Conservation (phyloP, 2,113 vertebrate species). For the Dipodomys ordii region DNA sequence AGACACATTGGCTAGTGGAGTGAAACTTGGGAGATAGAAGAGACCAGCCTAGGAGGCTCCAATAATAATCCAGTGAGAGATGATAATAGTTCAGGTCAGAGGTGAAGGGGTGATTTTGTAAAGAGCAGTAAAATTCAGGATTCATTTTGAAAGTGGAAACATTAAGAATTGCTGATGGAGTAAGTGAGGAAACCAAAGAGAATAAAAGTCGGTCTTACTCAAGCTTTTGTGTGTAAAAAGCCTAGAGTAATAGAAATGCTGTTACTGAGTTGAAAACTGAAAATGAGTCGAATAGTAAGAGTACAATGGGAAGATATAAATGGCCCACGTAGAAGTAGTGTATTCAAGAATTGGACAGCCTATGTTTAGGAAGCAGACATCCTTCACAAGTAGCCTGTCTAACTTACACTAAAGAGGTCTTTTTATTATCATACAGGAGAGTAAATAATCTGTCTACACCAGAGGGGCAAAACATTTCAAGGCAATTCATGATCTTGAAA, state of each 20-base stretch:
- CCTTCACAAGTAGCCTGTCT: neutral
- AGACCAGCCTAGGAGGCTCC: neutral
- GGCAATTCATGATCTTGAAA: neutral
- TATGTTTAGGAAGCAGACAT: neutral
- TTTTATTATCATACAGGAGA: neutral
- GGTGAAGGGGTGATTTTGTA: neutral
- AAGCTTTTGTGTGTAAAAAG: neutral
- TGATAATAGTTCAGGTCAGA: neutral
- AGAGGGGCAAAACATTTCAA: neutral
- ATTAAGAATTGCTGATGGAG: neutral
- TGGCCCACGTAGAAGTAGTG: neutral
- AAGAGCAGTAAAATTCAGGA: neutral
- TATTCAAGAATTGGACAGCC: neutral
- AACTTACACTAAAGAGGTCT: neutral
- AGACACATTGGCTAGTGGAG: neutral
- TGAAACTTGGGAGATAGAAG: neutral
- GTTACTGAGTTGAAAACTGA: neutral
- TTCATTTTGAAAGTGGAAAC: neutral
- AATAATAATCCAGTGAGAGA: neutral
- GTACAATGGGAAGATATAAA: neutral
- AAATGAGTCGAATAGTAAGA: too few relatives aligned
- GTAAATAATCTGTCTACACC: neutral
- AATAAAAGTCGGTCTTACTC: neutral
- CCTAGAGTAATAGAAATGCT: neutral
- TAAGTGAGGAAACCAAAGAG: neutral